Percentiles rank a stretch among this genome's conserved stretches.
Conservation (phyloP, 2,888 invertebrate genomes). For the Pristionchus japonicus region DNA sequence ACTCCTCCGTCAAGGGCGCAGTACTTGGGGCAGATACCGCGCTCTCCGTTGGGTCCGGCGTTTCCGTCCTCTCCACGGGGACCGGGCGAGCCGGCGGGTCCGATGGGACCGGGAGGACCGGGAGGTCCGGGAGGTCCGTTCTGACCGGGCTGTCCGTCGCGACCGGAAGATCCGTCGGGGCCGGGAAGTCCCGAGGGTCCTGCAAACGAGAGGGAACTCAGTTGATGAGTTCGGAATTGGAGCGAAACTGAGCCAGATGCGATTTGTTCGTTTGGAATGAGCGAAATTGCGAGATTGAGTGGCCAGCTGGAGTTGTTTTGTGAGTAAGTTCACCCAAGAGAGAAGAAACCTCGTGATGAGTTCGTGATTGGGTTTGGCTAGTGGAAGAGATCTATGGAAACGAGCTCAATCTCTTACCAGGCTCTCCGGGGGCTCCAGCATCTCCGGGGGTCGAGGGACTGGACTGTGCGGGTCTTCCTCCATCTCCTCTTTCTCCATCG, state of each 20-base stretch:
- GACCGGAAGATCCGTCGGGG: conserved; percentile 70
- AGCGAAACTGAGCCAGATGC: neutral
- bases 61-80: conserved; percentile 45
- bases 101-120: conserved; percentile 69
- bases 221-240: conserved; percentile 27
- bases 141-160: conserved; percentile 69
- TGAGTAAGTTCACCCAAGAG: neutral
- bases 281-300: neutral
- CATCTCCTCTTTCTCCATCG: conserved; percentile 68
- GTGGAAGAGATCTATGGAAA: neutral
- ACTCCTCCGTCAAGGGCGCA: conserved; percentile 65
- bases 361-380: neutral
- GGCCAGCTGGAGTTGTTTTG: neutral
- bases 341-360: neutral
- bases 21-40: conserved; percentile 64
- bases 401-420: conserved; percentile 46
- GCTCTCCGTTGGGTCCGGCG: conserved; percentile 52
- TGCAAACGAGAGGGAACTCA: conserved; percentile 45
- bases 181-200: conserved; percentile 66
- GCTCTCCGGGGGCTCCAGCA: conserved; percentile 70
- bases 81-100: conserved; percentile 51
- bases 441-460: conserved; percentile 72
- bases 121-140: conserved; percentile 68
- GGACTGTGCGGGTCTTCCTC: conserved; percentile 66
- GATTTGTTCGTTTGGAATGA: conserved; percentile 1